Evolutionary conservation across 2,888 invertebrate species (phyloP).

Genomic region (Thalpophila matura): DNA sequence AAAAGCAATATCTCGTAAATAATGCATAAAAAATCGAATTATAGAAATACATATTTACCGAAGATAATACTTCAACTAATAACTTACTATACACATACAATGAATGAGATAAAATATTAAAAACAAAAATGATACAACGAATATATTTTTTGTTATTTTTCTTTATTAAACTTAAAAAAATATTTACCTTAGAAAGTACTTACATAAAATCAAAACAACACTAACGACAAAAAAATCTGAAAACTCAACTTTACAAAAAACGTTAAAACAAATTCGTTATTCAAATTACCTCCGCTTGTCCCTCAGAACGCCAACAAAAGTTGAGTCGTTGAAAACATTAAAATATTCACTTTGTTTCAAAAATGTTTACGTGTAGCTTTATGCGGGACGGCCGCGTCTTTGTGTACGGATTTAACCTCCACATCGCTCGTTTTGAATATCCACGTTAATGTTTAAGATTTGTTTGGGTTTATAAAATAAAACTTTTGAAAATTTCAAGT

Average conservation of each 20-base stretch:
- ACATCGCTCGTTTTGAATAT: slow-evolving; percentile 23
- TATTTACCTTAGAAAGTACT: neutral
- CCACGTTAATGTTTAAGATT: slow-evolving; percentile 21
- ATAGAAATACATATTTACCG: too few species aligned
- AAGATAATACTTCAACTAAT: too few species aligned
- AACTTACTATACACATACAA: too few species aligned
- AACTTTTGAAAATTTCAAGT: too few species aligned
- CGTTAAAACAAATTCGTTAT: slow-evolving; percentile 44
- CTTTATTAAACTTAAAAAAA: too few species aligned
- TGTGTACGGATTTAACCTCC: slow-evolving; percentile 35
- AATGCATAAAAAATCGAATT: too few species aligned
- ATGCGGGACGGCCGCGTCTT: slow-evolving; percentile 18
- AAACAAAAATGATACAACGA: too few species aligned
- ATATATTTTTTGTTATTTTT: too few species aligned
- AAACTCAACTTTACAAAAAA: slow-evolving; percentile 36
- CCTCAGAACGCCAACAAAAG: slow-evolving; percentile 29
- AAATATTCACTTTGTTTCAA: slow-evolving; percentile 53
- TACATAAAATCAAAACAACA: neutral
- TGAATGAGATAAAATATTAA: too few species aligned
- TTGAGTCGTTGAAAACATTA: slow-evolving; percentile 34
- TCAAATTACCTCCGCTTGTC: slow-evolving; percentile 37
- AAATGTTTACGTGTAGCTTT: slow-evolving; percentile 37
- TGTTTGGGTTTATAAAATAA: slow-evolving; percentile 7
- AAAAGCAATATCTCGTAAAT: too few species aligned
- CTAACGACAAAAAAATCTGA: slow-evolving; percentile 19